A percentile compares a stretch with the other conserved stretches of the same genome.
Evolutionary conservation across 2,888 invertebrate species (phyloP).

Genomic region (Lycophotia porphyrea): DNA sequence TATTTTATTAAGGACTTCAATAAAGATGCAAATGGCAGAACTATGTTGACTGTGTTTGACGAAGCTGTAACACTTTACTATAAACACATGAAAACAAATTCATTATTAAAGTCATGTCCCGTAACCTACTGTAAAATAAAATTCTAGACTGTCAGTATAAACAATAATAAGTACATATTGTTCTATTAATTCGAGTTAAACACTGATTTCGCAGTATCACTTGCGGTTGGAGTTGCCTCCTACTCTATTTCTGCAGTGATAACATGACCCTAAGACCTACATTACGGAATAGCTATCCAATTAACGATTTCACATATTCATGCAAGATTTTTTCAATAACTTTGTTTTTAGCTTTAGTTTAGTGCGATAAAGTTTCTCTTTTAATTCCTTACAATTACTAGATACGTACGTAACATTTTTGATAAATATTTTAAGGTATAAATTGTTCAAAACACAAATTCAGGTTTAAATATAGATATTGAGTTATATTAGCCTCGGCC

Average conservation of each 20-base stretch:
- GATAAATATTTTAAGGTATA: slow-evolving; percentile 18
- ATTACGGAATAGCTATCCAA: slow-evolving; percentile 23
- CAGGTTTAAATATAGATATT: slow-evolving; percentile 68
- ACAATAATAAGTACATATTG: slow-evolving; percentile 35
- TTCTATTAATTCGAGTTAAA: slow-evolving; percentile 38
- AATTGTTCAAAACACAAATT: slow-evolving; percentile 56
- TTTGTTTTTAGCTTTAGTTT: neutral
- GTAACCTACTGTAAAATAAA: slow-evolving; percentile 11
- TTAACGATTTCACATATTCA: slow-evolving; percentile 2
- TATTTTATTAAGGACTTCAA: neutral
- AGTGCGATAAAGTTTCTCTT: too few relatives aligned
- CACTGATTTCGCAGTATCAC: slow-evolving; percentile 40
- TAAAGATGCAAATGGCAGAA: neutral
- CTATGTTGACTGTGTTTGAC: too few relatives aligned
- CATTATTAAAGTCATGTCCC: neutral
- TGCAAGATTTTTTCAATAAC: neutral
- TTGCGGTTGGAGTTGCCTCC: slow-evolving; percentile 33
- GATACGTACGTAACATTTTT: slow-evolving; percentile 9
- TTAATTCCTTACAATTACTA: neutral
- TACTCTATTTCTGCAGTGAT: slow-evolving; percentile 39
- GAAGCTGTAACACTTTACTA: neutral
- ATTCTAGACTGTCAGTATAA: slow-evolving; percentile 17
- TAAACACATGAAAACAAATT: neutral
- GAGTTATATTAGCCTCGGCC: slow-evolving; percentile 79
- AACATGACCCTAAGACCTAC: slow-evolving; percentile 54